These are phyloP conservation scores for Chunga burmeisteri DNA, from an alignment of 2,113 vertebrate species.

Conservation along the genomic window DNA sequence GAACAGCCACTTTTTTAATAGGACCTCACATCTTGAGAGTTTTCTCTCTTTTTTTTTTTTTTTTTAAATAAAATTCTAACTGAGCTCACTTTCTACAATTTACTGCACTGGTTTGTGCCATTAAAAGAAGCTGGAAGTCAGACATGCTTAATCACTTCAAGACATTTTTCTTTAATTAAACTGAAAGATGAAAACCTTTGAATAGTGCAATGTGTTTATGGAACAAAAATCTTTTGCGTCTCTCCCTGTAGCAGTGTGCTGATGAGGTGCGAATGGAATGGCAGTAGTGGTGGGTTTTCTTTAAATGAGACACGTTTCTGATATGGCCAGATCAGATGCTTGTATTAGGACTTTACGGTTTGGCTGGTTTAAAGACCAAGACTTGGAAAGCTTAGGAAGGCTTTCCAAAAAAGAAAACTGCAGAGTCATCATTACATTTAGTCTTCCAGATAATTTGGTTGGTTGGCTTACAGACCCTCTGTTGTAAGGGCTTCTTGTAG, in stretches of 20 bases:
- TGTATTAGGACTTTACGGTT: background rate
- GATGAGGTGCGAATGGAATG: background rate
- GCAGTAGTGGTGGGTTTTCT: background rate
- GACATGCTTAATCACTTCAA: constrained; percentile 41
- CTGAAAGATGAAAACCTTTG: constrained; percentile 27
- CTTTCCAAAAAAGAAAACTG: background rate
- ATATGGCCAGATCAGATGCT: background rate
- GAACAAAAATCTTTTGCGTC: rapidly evolving
- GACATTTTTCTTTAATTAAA: constrained; percentile 59
- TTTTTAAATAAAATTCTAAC: constrained; percentile 52
- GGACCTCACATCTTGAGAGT: constrained; percentile 60
- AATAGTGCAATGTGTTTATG: background rate
- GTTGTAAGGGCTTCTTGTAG: background rate
- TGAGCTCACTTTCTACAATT: constrained; percentile 44
- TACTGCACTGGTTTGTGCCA: constrained; percentile 37
- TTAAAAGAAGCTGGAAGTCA: constrained; percentile 51
- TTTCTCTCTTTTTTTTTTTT: background rate
- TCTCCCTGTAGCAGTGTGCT: background rate
- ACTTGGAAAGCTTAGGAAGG: background rate
- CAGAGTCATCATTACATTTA: background rate
- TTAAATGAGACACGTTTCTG: background rate
- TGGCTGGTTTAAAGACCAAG: background rate
- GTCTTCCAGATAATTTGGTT: background rate
- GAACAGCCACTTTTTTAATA: constrained; percentile 67
- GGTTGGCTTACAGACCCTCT: background rate